A percentile compares a stretch with the other conserved stretches of the same genome.
phyloP scores from a whole-genome alignment of 2,113 vertebrate species.

The Engraulis encrasicolus region DNA sequence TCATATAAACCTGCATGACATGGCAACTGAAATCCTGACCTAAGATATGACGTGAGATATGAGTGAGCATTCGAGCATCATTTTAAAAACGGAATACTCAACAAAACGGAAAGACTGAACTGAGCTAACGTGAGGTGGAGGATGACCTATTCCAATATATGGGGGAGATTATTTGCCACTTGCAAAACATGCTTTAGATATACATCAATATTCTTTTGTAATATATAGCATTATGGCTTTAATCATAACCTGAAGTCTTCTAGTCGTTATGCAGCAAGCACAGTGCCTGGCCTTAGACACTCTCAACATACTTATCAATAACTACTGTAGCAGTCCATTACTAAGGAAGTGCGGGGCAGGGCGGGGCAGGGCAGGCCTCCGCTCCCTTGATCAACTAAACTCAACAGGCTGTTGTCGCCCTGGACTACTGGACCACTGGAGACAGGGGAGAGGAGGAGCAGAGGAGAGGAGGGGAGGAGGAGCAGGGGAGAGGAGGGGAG shows the following conservation, averaged over 20 bases:
- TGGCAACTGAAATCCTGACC: background rate
- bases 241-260: background rate
- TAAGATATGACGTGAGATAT: background rate
- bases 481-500: too few species aligned
- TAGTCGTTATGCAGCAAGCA: background rate
- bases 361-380: too few species aligned
- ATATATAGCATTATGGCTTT: constrained; percentile 17
- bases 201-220: background rate
- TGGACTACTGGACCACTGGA: background rate
- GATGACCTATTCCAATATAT: background rate
- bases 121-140: background rate
- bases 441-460: too few species aligned
- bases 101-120: background rate
- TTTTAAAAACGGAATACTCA: background rate
- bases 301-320: too few species aligned
- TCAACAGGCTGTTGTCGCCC: background rate
- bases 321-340: background rate
- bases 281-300: background rate
- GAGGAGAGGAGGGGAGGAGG: too few species aligned
- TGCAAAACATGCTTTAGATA: constrained; percentile 12
- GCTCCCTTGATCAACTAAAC: background rate
- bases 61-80: background rate
- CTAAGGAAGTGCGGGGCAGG: constrained; percentile 8
- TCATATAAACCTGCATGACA: background rate
- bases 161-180: constrained; percentile 1